These are phyloP conservation scores for Todiramphus chloris DNA, from an alignment of 2,113 vertebrate species.

Conservation along the genomic window DNA sequence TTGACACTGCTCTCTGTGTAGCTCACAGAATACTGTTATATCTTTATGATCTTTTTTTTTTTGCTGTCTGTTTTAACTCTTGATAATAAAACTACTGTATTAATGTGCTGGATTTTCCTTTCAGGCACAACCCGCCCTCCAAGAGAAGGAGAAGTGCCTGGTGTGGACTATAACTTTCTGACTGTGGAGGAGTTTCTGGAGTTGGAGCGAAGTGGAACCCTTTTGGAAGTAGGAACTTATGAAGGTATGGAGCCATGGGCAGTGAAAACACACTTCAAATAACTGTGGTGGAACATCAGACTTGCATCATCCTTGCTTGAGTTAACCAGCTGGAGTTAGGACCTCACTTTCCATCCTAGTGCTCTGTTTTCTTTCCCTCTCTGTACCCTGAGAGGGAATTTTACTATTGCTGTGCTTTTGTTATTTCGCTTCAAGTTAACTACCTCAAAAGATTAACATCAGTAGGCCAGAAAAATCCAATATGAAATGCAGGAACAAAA, in stretches of 20 bases:
- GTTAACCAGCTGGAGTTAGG: not conserved
- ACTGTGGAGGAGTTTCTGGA: slow-evolving; percentile 93
- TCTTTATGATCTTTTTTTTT: not conserved
- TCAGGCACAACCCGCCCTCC: slow-evolving; percentile 95
- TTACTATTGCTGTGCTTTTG: not conserved
- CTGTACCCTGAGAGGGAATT: not conserved
- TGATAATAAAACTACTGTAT: not conserved
- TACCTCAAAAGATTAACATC: not conserved
- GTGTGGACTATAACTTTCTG: slow-evolving; percentile 97
- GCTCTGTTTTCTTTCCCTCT: not conserved
- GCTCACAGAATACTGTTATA: not conserved
- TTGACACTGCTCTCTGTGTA: not conserved
- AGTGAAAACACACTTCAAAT: not conserved
- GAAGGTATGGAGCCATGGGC: slow-evolving; percentile 79
- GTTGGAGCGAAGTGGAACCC: slow-evolving; percentile 91
- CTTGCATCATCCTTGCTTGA: accelerated
- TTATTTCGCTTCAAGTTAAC: not conserved
- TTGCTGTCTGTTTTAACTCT: not conserved
- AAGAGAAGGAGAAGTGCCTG: slow-evolving; percentile 93
- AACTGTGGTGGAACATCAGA: accelerated
- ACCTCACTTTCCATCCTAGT: not conserved
- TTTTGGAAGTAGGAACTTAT: slow-evolving; percentile 96
- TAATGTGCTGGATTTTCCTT: not conserved
- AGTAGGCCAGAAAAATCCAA: not conserved
- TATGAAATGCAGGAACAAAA: not conserved